Conservation (phyloP, 2,113 vertebrate genomes). For the Elephas maximus region DNA sequence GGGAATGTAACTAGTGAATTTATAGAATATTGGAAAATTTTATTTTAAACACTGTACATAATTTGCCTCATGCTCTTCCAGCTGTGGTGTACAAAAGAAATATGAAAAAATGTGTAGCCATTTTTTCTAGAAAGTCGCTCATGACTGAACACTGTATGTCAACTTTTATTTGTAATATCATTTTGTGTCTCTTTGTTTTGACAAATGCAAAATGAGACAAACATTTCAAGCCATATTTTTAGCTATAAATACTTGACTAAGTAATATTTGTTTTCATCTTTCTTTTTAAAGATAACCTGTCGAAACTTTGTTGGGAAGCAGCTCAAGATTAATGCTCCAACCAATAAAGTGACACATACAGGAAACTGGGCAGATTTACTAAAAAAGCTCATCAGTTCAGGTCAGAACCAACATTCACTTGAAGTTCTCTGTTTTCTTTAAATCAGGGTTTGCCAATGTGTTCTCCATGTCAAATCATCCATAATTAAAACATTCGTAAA, state of each 20-base stretch:
- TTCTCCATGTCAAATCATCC: not conserved
- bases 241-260: constrained; percentile 30
- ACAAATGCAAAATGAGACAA: constrained; percentile 65
- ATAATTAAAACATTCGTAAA: constrained; percentile 28
- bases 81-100: constrained; percentile 72
- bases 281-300: constrained; percentile 90
- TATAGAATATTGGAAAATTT: constrained; percentile 63
- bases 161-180: constrained; percentile 60
- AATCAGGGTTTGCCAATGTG: not conserved
- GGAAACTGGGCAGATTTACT: constrained; percentile 37
- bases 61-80: constrained; percentile 71
- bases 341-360: constrained; percentile 8
- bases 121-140: not conserved
- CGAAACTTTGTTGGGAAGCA: constrained; percentile 91
- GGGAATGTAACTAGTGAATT: constrained; percentile 59
- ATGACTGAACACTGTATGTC: constrained; percentile 16
- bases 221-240: constrained; percentile 58
- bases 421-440: not conserved
- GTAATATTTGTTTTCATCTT: constrained; percentile 71
- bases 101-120: constrained; percentile 36
- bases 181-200: constrained; percentile 35
- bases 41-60: constrained; percentile 65
- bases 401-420: constrained; percentile 79
- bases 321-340: constrained; percentile 76
- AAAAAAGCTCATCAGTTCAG: constrained; percentile 69